Evolutionary conservation across 2,888 invertebrate species (phyloP).

Genomic region (Luperina testacea): DNA sequence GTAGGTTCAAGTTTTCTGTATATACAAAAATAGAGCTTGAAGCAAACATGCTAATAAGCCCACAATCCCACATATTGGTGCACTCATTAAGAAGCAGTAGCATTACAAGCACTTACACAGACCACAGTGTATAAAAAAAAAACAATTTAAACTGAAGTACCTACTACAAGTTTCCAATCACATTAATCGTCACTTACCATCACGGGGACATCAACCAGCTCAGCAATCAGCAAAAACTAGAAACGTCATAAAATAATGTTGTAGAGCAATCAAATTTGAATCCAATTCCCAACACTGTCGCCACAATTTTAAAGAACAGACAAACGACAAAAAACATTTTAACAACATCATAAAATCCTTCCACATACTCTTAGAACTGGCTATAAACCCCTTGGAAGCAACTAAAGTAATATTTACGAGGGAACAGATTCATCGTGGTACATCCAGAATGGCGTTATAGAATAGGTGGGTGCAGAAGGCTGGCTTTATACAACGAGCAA

Average conservation of each 20-base stretch:
- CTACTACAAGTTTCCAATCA: background rate
- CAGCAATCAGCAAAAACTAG: background rate
- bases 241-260: conserved; percentile 4
- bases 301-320: conserved; percentile 32
- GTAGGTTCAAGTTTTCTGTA: conserved; percentile 11
- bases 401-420: conserved; percentile 68
- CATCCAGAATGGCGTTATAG: conserved; percentile 6
- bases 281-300: conserved; percentile 28
- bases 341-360: conserved; percentile 58
- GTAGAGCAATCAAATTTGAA: conserved; percentile 10
- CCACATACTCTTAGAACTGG: conserved; percentile 47
- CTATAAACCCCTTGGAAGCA: conserved; percentile 55
- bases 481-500: no score
- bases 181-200: no score
- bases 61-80: background rate
- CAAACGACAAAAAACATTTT: conserved; percentile 44
- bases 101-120: background rate
- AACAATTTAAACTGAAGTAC: background rate
- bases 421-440: conserved; percentile 57
- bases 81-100: background rate
- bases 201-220: background rate
- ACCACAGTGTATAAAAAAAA: background rate
- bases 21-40: conserved; percentile 11
- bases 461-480: conserved; percentile 1
- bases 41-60: background rate